Evolutionary conservation across 2,888 invertebrate species (phyloP), one percentile per base, ranked within the genome.

Genomic region (Arrhopalites spinosus): DNA sequence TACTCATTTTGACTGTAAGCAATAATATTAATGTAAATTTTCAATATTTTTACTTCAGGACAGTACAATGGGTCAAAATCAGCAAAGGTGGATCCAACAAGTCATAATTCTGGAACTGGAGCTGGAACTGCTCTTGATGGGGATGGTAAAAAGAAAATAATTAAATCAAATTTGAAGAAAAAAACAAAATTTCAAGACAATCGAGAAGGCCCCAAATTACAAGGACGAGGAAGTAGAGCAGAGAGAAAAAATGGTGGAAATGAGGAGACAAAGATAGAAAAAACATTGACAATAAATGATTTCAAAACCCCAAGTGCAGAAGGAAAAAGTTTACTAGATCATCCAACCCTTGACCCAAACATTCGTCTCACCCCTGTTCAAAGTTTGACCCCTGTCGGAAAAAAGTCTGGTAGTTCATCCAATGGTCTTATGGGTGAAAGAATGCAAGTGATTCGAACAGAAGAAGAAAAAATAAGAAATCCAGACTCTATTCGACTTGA

Each of bases 401-500:
- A 59, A 2, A 23, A 27, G 11, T 15, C n/a, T 20, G 29, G 43
- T 45, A 7, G n/a, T n/a, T n/a, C 27, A 36, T 30, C 30, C 1
- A 63, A 56, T 25, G 63, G 30, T 7, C 36, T 29, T 1, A 3
- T 74, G 43, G 69, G 68, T n/a, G 77, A 78, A 47, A 25, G 88
- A 83, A 87, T 91, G 78, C 91, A 92, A 84, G 90, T 93, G 80
- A 89, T 88, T 79, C 89, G 93, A 83, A 89, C 90, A 81, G 87
- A 88, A 82, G 90, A 91, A 84, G 95, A 95, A 84, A 91, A 92
- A 85, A 92, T 93, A 84, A 90, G 91, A 83, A 89, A 93, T 85
- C 94, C 95, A 17, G 96, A 96, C 85, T 89, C 95, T 84, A 93
- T 96, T 83, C 93, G 93, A 84, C 89, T 96, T 74, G 96, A 96